Conservation (phyloP, 2,797 vertebrate genomes). For the Sternarchorhynchus goeldii region DNA sequence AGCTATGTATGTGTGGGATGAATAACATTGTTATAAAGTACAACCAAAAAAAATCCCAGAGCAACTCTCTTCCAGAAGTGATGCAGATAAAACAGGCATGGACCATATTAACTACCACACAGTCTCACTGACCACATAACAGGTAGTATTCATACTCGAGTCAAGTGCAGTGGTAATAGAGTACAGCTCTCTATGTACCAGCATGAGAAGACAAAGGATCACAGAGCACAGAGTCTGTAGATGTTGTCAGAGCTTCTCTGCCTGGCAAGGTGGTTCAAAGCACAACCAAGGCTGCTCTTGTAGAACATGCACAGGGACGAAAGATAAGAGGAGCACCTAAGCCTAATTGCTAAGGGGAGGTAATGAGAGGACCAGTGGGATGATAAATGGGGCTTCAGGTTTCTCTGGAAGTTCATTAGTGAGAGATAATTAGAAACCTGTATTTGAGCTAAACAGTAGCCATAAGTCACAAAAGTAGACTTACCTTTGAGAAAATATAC, state of each 20-base stretch:
- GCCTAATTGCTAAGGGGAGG: constrained; percentile 19
- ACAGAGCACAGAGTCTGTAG: constrained; percentile 21
- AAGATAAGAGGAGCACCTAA: constrained; percentile 25
- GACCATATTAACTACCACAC: not conserved
- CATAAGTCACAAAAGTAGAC: not conserved
- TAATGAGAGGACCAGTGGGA: constrained; percentile 13
- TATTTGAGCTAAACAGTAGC: not conserved
- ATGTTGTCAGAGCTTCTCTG: constrained; percentile 31
- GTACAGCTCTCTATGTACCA: constrained; percentile 15
- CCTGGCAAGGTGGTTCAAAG: constrained; percentile 37
- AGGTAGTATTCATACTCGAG: constrained; percentile 12
- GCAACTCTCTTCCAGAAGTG: not conserved
- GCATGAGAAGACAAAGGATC: constrained; percentile 34
- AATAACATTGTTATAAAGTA: not conserved
- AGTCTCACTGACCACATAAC: constrained; percentile 40
- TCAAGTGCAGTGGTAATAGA: constrained; percentile 13
- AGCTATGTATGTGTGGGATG: not conserved
- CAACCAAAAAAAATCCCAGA: not conserved
- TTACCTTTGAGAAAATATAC: not conserved
- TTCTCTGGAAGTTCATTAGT: constrained; percentile 20
- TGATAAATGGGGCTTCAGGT: not conserved
- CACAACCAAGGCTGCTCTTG: constrained; percentile 14
- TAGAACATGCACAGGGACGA: constrained; percentile 8
- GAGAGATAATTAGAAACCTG: constrained; percentile 14
- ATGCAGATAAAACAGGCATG: too few species aligned